phyloP scores from a whole-genome alignment of 2,113 vertebrate species.

The Scytalopus superciliaris region DNA sequence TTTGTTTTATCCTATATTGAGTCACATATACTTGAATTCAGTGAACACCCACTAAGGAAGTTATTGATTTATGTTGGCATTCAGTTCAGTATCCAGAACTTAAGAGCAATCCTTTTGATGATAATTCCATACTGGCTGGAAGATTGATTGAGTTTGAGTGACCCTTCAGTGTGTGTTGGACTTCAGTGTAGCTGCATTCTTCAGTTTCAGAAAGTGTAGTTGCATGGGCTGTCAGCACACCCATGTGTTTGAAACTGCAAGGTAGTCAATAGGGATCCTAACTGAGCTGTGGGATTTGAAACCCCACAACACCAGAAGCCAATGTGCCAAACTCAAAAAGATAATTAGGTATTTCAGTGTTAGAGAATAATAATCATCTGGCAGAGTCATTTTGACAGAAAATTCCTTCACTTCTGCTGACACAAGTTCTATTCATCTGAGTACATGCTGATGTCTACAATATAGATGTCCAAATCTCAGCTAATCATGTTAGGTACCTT shows the following conservation, averaged over 20 bases:
- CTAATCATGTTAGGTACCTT: not conserved
- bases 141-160: not conserved
- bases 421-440: not conserved
- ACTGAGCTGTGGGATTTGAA: not conserved
- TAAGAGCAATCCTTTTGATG: not conserved
- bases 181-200: not conserved
- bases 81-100: not conserved
- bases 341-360: not conserved
- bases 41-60: not conserved
- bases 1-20: not conserved
- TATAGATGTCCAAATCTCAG: slow-evolving; percentile 16
- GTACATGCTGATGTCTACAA: not conserved
- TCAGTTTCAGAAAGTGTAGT: not conserved
- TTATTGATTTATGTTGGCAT: not conserved
- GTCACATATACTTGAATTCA: not conserved
- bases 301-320: not conserved
- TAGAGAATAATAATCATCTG: not conserved
- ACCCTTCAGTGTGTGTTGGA: not conserved
- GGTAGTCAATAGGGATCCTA: not conserved
- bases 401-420: slow-evolving; percentile 6
- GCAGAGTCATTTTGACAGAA: not conserved
- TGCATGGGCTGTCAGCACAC: not conserved
- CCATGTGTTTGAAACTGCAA: not conserved
- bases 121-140: not conserved
- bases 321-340: not conserved